Evolutionary conservation across 2,797 vertebrate genomes (phyloP), one percentile per base, ranked within the genome.

Genomic region (Sebastes umbrosus): DNA sequence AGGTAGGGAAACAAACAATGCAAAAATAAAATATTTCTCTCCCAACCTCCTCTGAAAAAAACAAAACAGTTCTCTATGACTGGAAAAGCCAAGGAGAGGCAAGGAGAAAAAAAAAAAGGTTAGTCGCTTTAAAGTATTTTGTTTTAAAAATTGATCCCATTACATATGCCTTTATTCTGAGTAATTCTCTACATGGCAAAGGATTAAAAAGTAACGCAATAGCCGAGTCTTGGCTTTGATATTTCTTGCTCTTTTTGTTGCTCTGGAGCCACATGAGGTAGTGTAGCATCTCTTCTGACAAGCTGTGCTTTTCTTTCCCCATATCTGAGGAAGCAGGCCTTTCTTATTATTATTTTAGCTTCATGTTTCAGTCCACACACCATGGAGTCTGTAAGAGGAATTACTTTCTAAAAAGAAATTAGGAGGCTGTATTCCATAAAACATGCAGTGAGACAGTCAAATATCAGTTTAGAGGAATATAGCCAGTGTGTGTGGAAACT

Each of bases 1-100:
- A 90, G 86, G 73, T 73, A 34, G 74, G 39, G 54, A 77, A 89
- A 90, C 87, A 89, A 90, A 88, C 80, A 92, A 82, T 62, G 65
- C 29, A 32, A 73, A 91, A 91, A 87, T 87, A 73, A 88, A 90
- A 90, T 82, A 88, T 80, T 90, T 91, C 84, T 79, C 71, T 55
- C 29, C 34, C 52, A 25, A 75, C 71, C 69, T 85, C 58, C 80
- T 85, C 79, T 36, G 54, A 74, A 88, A 75, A 71, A 20, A 50
- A 4, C 55, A 75, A 75, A 75, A 5, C 4, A 55, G 84, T 82
- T 84, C 27, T 25, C 54, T 62, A 8, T 32, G 34, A 85, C 57
- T 75, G 34, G 5, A 75, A 74, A 73, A 75, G 57, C 31, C 58
- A 69, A 75, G 64, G 24, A 78, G 68, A 79, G 18, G 62, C 60